Percentiles rank a stretch among this genome's conserved stretches.
These are phyloP conservation scores for Anguilla megastoma DNA, from an alignment of 2,797 vertebrate species.

Conservation along the genomic window DNA sequence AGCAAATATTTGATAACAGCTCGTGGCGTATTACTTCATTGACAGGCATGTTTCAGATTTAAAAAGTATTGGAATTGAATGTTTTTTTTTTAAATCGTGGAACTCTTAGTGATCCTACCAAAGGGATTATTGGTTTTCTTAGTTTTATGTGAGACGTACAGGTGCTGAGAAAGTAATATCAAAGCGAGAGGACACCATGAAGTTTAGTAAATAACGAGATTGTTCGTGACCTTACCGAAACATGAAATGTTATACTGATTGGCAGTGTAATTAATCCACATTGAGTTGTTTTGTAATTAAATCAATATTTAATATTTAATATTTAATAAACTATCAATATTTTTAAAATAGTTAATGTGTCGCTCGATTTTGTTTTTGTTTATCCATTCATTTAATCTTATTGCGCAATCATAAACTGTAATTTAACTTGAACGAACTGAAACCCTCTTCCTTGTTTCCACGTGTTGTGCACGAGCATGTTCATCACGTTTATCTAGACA, in stretches of 20 bases:
- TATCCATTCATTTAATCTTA: background rate
- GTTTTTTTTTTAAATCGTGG: background rate
- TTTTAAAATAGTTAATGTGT: background rate
- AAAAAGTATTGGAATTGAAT: background rate
- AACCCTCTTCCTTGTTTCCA: background rate
- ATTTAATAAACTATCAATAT: background rate
- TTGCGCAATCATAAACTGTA: background rate
- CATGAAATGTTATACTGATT: background rate
- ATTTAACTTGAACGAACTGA: background rate
- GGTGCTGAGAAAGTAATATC: background rate
- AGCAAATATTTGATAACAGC: background rate
- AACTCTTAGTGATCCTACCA: background rate
- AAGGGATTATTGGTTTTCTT: background rate
- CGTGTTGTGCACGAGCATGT: background rate
- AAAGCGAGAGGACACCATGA: background rate
- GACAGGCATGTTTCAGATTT: background rate
- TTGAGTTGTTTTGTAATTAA: background rate
- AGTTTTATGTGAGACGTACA: background rate
- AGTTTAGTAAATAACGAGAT: background rate
- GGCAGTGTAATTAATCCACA: background rate
- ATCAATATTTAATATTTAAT: background rate
- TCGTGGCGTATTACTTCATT: background rate
- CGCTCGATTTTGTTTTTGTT: background rate
- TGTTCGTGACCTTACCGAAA: background rate
- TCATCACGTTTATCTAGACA: background rate